A percentile compares a stretch with the other conserved stretches of the same genome.
Evolutionary conservation across 2,888 invertebrate genomes (phyloP).

Genomic region (Ellobium chinense): DNA sequence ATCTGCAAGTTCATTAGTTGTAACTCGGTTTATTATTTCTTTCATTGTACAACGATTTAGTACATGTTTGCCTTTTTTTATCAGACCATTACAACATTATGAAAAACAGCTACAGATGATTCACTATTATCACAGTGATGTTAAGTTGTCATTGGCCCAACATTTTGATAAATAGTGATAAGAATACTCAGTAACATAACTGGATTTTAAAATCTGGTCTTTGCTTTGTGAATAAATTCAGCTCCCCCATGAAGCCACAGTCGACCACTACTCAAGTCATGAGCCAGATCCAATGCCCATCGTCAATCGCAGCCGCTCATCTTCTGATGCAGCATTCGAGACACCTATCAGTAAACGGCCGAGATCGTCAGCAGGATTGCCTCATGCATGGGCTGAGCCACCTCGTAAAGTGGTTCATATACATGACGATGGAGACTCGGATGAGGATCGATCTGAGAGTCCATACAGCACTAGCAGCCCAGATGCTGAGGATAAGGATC

Average conservation of each 20-base stretch:
- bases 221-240: no score
- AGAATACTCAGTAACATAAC: no score
- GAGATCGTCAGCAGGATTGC: background rate
- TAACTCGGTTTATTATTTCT: no score
- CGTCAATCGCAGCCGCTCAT: slow-evolving; percentile 33
- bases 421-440: slow-evolving; percentile 43
- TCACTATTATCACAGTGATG: no score
- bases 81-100: no score
- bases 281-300: slow-evolving; percentile 24
- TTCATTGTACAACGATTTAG: no score
- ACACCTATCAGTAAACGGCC: slow-evolving; percentile 12
- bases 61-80: no score
- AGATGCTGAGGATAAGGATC: slow-evolving; percentile 19
- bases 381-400: slow-evolving; percentile 20
- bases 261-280: slow-evolving; percentile 87
- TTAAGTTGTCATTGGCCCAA: no score
- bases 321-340: slow-evolving; percentile 16
- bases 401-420: slow-evolving; percentile 38
- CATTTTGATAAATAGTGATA: no score
- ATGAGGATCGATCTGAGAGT: slow-evolving; percentile 30
- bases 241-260: slow-evolving; percentile 99
- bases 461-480: slow-evolving; percentile 24
- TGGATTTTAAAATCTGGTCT: no score
- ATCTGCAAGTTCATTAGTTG: no score
- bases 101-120: no score